These are phyloP conservation scores for Eclectus roratus DNA, from an alignment of 2,113 vertebrate genomes.

Conservation along the genomic window DNA sequence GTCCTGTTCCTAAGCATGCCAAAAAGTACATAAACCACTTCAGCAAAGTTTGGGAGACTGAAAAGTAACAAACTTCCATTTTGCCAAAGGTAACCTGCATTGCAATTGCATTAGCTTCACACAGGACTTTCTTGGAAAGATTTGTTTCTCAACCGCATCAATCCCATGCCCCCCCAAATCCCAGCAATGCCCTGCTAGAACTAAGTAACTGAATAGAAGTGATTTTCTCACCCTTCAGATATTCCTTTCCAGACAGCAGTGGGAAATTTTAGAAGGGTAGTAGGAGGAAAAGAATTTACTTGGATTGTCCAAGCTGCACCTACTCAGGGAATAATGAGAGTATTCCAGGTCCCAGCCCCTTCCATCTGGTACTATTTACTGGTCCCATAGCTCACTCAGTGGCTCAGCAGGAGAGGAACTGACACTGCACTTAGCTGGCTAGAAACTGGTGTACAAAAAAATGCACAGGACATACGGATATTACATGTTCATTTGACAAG, in stretches of 20 bases:
- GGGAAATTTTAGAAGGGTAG: conserved; percentile 38
- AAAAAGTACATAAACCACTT: not conserved
- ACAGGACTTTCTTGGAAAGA: not conserved
- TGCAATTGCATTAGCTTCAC: not conserved
- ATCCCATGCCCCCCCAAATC: not conserved
- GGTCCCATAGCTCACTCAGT: not conserved
- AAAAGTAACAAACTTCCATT: not conserved
- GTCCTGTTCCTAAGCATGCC: not conserved
- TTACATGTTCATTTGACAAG: not conserved
- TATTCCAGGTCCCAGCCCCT: not conserved
- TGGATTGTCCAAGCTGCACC: not conserved
- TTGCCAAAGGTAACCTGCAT: not conserved
- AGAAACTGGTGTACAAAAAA: not conserved
- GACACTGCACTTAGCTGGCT: not conserved
- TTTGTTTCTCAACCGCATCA: not conserved
- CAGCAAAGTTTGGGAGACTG: not conserved
- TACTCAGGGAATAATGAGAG: not conserved
- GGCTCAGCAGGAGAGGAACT: not conserved
- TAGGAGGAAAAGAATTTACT: not conserved
- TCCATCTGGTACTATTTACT: not conserved
- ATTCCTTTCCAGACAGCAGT: not conserved
- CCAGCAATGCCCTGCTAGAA: not conserved
- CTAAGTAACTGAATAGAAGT: not conserved
- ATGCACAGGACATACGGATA: not conserved
- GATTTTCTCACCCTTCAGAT: not conserved